Conservation (phyloP, 2,113 vertebrate genomes). For the Macroglossus sobrinus region DNA sequence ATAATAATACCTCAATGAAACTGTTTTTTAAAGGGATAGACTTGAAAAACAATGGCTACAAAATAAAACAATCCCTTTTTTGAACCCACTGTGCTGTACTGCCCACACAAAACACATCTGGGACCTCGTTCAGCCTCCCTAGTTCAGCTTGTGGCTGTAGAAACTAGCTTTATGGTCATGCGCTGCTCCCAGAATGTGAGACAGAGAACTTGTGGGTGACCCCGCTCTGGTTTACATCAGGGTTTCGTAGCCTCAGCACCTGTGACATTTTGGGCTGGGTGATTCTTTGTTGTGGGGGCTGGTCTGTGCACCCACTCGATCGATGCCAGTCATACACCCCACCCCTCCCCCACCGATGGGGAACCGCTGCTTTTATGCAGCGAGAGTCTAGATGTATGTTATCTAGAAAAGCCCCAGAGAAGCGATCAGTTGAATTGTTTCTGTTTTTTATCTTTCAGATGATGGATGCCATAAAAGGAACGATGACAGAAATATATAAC, state of each 20-base stretch:
- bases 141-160: rapidly evolving
- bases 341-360: rapidly evolving
- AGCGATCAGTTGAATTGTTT: background rate
- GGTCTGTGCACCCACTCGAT: background rate
- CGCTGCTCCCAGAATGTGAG: rapidly evolving
- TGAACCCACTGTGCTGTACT: no score
- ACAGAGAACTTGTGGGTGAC: background rate
- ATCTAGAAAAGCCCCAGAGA: background rate
- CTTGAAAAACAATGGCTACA: background rate
- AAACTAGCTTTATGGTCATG: background rate
- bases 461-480: slow-evolving; percentile 99
- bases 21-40: background rate
- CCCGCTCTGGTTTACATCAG: background rate
- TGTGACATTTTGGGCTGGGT: background rate
- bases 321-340: rapidly evolving
- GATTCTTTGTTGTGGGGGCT: no score
- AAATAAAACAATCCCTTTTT: background rate
- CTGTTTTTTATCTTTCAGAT: slow-evolving; percentile 85
- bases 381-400: rapidly evolving
- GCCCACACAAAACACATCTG: background rate
- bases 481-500: slow-evolving; percentile 98
- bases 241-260: rapidly evolving
- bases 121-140: background rate
- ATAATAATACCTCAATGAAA: no score
- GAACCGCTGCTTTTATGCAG: background rate